These are phyloP conservation scores for Chaetorhynchus papuensis DNA, from an alignment of 2,113 vertebrate species.

Conservation along the genomic window DNA sequence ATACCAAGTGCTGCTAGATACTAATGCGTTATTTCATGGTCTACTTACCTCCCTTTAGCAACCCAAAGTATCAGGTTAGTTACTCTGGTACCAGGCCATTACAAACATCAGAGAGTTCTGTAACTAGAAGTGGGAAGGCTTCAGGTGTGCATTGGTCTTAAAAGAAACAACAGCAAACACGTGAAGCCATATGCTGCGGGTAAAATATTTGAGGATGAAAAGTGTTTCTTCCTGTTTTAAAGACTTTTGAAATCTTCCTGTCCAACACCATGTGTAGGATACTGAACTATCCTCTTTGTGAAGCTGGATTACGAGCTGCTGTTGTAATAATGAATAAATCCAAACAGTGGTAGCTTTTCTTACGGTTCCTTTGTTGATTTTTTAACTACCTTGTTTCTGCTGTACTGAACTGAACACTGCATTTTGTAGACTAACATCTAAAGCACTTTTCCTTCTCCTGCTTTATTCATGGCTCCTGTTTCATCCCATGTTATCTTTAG, in stretches of 20 bases:
- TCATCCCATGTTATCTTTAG: constrained; percentile 23
- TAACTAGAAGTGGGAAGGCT: not conserved
- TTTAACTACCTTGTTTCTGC: constrained; percentile 1
- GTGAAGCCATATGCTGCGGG: not conserved
- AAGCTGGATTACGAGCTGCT: not conserved
- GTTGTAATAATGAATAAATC: not conserved
- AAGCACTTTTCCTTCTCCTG: not conserved
- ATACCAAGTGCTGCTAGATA: not conserved
- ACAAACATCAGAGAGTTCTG: not conserved
- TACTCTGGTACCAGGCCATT: not conserved
- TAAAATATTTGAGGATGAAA: not conserved
- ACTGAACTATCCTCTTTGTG: not conserved
- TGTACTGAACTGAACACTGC: not conserved
- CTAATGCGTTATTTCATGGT: not conserved
- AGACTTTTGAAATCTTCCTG: not conserved
- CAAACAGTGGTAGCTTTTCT: not conserved
- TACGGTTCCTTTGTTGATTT: not conserved
- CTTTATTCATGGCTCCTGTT: constrained; percentile 17
- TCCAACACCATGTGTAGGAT: not conserved
- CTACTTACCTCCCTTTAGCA: not conserved
- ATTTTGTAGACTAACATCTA: not conserved
- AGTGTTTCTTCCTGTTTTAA: not conserved
- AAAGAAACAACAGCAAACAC: not conserved
- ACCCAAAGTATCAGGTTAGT: not conserved
- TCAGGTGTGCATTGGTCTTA: not conserved